These are phyloP conservation scores for Ametastegia equiseti DNA, from an alignment of 2,888 invertebrate genomes.

Conservation along the genomic window DNA sequence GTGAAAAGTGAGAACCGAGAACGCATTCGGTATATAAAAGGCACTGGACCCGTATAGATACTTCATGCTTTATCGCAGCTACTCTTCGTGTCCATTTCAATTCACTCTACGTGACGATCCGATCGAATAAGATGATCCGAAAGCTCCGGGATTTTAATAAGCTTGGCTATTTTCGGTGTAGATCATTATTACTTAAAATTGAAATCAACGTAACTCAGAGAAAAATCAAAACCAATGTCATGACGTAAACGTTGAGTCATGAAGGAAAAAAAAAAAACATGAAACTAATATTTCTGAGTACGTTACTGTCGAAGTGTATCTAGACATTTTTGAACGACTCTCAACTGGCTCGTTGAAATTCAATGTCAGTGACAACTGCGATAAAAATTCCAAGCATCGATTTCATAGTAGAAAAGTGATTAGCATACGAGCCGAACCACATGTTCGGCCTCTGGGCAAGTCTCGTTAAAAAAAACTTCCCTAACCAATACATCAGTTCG, in stretches of 20 bases:
- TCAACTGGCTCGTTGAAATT: background rate
- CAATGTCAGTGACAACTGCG: background rate
- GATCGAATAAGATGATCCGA: constrained; percentile 1
- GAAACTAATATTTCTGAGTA: background rate
- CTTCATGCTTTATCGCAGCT: background rate
- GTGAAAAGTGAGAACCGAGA: constrained; percentile 5
- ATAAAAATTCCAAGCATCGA: background rate
- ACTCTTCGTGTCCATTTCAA: background rate
- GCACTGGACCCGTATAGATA: background rate
- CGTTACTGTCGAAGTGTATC: background rate
- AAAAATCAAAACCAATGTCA: too few relatives aligned
- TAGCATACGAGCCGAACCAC: constrained; percentile 15
- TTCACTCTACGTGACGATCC: background rate
- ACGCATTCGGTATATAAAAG: background rate
- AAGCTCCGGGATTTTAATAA: background rate
- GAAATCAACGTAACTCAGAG: too few relatives aligned
- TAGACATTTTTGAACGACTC: background rate
- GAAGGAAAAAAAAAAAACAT: background rate
- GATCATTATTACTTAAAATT: too few relatives aligned
- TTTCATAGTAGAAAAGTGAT: background rate
- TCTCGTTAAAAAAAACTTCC: background rate
- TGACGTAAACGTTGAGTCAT: background rate
- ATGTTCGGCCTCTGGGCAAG: constrained; percentile 3
- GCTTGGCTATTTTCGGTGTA: too few relatives aligned
- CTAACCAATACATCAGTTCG: background rate